Conservation (phyloP, 2,113 vertebrate genomes). For the Tricholaema leucomelas region DNA sequence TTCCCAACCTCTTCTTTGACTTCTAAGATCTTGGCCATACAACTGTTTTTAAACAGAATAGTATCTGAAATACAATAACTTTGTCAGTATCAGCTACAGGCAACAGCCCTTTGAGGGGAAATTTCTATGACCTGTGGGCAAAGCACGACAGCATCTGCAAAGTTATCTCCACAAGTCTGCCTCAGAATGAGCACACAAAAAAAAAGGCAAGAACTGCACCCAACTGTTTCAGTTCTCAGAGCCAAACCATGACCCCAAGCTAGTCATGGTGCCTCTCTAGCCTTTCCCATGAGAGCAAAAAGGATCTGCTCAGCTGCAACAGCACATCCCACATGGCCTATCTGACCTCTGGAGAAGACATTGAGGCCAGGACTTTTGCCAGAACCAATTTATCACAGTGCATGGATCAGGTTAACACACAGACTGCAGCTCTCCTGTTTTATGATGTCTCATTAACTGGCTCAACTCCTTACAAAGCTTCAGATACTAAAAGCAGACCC, state of each 20-base stretch:
- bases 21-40: not conserved
- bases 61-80: not conserved
- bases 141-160: not conserved
- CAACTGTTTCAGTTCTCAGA: not conserved
- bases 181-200: not conserved
- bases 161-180: not conserved
- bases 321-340: not conserved
- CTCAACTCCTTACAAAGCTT: not conserved
- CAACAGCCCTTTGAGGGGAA: not conserved
- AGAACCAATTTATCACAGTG: not conserved
- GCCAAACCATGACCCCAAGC: not conserved
- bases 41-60: not conserved
- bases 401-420: not conserved
- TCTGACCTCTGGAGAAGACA: not conserved
- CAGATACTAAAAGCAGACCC: not conserved
- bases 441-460: not conserved
- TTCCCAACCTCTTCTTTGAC: not conserved
- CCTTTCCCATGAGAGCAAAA: not conserved
- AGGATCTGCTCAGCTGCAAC: not conserved
- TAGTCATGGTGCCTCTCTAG: not conserved
- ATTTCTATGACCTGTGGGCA: not conserved
- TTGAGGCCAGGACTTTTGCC: not conserved
- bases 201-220: not conserved
- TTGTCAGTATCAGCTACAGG: not conserved
- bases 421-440: fast-evolving